Evolutionary conservation across 2,113 vertebrate species (phyloP), one percentile per base, ranked within the genome.

Genomic region (Silurus asotus): DNA sequence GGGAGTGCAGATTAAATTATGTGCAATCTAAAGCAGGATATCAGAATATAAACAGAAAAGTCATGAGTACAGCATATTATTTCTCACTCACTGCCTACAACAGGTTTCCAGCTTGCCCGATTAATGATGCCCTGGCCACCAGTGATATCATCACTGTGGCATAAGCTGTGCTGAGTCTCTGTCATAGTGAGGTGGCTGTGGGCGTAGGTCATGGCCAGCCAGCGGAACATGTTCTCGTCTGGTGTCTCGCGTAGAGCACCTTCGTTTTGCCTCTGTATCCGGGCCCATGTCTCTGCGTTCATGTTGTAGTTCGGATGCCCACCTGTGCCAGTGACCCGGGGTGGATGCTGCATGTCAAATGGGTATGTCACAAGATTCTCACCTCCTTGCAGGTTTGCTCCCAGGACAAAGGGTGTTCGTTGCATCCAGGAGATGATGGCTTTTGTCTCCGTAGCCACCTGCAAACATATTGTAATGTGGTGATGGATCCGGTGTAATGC

Each of bases 151-250:
- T 98, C 96, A 0, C 96, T 96, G 93, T 99, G 98, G 90, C 98
- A 99, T 0, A 96, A 96, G 37, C 98, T 94, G 70, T 96, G 93
- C 49, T 96, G 93, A 10, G 97, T 97, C 0, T 97, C 96, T 0
- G 97, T 97, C 97, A 99, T 96, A 82, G 97, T 95, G 23, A 98
- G 97, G 92, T 99, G 98, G 0, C 98, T 99, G 91, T 98, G 98
- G 0, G 98, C 97, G 0, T 99, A 99, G 23, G 97, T 96, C 76
- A 97, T 98, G 0, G 98, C 97, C 82, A 99, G 93, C 98, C 98
- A 99, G 87, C 96, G 96, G 92, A 99, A 99, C 86, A 99, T 96
- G 9, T 95, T 97, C 92, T 99, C 98, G 0, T 99, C 98, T 0
- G 98, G 62, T 0, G 91, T 90, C 81, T 90, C 89, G 0, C 87